Base-by-base conservation (phyloP, 2,888 invertebrate genomes). In the Cistogaster globosa region DNA sequence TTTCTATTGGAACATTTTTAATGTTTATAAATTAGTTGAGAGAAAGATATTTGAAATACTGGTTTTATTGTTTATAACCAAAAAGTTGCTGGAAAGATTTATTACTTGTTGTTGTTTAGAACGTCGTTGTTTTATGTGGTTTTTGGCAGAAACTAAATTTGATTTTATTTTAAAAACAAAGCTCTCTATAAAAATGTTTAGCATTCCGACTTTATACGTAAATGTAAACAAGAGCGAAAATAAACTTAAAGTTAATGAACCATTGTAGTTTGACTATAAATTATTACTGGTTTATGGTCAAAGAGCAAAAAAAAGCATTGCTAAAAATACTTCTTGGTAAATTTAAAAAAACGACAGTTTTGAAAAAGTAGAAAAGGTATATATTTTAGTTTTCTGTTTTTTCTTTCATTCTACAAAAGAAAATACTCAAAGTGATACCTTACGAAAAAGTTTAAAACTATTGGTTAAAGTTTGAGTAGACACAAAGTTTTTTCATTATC, bases 241-340 rank as follows among this genome's bases (percentile, higher is more conserved):
- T 58, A 32, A 58, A 51, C 22, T 78, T 2, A 57, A 48, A 84
- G 79, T 84, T 84, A 84, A 84, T 80, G 84, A 84, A 84, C 76
- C 84, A 80, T 84, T 80, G 72, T 65, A 67, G 80, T 62, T 76
- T 80, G 80, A 80, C 84, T 65, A 60, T 76, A 84, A 84, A 60
- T 84, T 84, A 84, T 84, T 80, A 55, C 84, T 57, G 62, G 65
- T 76, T 75, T 79, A 51, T 69, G 78, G 65, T 45, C 20, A 38
- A n/a, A 53, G 18, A 53, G 51, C 32, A 45, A 57, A 69, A 67
- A 53, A 65, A 12, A 51, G 4, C 32, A 75, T 65, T 53, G 69
- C 62, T 79, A 36, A 67, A 76, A 80, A 71, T 75, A 83, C 79
- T 79, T 83, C 63, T 80, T 51, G 72, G 48, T 32, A 38, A 74